Conservation (phyloP, 1,140 invertebrate species). For the Drosophila triauraria region DNA sequence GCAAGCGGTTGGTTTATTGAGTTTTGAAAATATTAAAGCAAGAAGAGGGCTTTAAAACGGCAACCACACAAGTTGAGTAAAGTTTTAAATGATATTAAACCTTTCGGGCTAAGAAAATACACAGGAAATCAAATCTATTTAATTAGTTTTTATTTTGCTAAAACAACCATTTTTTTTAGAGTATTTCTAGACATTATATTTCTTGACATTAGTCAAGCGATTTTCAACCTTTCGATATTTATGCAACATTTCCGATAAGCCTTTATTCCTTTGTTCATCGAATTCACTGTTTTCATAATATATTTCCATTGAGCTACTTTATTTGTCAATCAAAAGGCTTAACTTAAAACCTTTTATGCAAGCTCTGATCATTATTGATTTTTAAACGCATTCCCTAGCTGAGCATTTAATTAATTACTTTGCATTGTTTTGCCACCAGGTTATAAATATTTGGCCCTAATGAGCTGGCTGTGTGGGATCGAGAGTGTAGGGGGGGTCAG, state of each 20-base stretch:
- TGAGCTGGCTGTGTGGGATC: constrained; percentile 16
- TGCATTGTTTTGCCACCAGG: constrained; percentile 1
- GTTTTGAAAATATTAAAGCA: no score
- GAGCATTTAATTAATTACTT: constrained; percentile 14
- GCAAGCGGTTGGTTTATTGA: not conserved
- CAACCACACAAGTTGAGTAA: not conserved
- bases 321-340: constrained; percentile 1
- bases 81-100: not conserved
- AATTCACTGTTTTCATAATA: not conserved
- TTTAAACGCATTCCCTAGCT: not conserved
- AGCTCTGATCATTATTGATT: constrained; percentile 13
- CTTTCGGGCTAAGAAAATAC: not conserved
- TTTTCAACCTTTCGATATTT: no score
- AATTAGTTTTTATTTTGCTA: no score
- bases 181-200: no score
- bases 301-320: not conserved
- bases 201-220: no score
- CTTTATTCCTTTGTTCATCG: not conserved
- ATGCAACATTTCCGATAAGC: no score
- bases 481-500: not conserved
- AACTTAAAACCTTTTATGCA: not conserved
- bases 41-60: not conserved
- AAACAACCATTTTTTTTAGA: no score
- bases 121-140: no score
- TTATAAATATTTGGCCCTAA: constrained; percentile 22